These are phyloP conservation scores for Tachina grossa DNA, from an alignment of 2,888 invertebrate species.

Conservation along the genomic window DNA sequence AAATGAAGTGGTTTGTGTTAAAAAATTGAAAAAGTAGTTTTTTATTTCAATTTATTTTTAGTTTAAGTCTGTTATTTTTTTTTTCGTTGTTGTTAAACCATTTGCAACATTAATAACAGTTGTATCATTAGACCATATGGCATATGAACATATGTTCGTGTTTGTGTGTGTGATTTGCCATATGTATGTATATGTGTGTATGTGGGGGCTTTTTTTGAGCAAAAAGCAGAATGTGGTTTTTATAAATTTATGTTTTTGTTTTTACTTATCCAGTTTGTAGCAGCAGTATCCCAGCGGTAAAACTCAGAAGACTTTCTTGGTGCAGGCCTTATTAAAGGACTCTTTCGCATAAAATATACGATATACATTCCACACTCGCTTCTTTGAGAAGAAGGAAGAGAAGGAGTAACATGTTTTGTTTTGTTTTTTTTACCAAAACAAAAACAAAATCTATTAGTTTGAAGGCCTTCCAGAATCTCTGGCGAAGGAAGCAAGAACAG, in stretches of 20 bases:
- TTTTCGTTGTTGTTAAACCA: constrained; percentile 5
- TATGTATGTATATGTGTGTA: not conserved
- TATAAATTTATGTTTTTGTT: constrained; percentile 19
- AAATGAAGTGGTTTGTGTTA: constrained; percentile 61
- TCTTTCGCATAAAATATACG: too few relatives aligned
- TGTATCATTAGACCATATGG: constrained; percentile 52
- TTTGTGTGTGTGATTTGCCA: not conserved
- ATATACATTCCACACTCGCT: too few relatives aligned
- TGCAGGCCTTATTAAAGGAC: too few relatives aligned
- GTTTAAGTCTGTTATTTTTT: constrained; percentile 1
- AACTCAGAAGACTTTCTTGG: too few relatives aligned
- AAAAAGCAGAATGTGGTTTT: constrained; percentile 41
- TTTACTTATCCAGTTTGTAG: constrained; percentile 6
- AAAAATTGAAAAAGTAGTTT: constrained; percentile 14
- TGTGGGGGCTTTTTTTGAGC: not conserved
- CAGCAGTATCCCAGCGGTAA: too few relatives aligned
- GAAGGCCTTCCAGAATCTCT: too few relatives aligned
- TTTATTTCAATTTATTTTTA: constrained; percentile 23
- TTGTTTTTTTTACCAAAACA: too few relatives aligned
- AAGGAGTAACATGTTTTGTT: too few relatives aligned
- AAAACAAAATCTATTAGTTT: too few relatives aligned
- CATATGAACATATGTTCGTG: constrained; percentile 5
- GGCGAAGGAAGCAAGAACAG: too few relatives aligned
- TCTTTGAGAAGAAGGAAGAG: too few relatives aligned
- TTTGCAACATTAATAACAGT: constrained; percentile 55